These are phyloP conservation scores for Seira musarum DNA, from an alignment of 2,888 invertebrate species.

Conservation along the genomic window DNA sequence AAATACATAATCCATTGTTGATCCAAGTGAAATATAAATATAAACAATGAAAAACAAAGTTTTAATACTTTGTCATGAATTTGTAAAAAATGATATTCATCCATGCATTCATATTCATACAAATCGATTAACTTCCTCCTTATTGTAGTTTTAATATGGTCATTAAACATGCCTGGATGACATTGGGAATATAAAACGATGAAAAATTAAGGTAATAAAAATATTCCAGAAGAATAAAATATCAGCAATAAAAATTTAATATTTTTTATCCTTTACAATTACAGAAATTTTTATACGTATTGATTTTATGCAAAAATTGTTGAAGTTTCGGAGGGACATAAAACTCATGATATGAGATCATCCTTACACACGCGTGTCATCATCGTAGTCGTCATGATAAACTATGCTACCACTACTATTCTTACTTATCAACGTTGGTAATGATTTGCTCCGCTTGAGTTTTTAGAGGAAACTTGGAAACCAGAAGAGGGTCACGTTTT, in stretches of 20 bases:
- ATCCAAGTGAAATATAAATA: no score
- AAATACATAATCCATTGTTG: not conserved
- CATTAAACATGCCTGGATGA: slow-evolving; percentile 8
- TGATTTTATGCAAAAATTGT: not conserved
- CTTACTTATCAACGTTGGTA: not conserved
- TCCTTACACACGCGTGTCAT: not conserved
- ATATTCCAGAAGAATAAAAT: slow-evolving; percentile 9
- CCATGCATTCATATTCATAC: no score
- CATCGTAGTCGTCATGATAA: slow-evolving; percentile 2
- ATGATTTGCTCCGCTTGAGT: slow-evolving; percentile 11
- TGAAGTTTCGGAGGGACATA: not conserved
- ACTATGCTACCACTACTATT: not conserved
- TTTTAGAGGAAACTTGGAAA: not conserved
- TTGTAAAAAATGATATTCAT: no score
- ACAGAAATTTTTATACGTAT: not conserved
- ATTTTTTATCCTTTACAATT: not conserved
- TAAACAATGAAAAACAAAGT: not conserved
- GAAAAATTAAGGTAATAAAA: not conserved
- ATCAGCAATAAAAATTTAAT: not conserved
- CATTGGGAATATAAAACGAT: not conserved
- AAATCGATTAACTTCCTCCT: not conserved
- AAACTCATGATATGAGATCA: not conserved
- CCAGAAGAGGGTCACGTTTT: slow-evolving; percentile 16
- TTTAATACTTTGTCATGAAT: slow-evolving; percentile 1
- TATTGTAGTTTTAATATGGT: not conserved